phyloP scores from a whole-genome alignment of 2,113 vertebrate species.

The Periophthalmus modestus region DNA sequence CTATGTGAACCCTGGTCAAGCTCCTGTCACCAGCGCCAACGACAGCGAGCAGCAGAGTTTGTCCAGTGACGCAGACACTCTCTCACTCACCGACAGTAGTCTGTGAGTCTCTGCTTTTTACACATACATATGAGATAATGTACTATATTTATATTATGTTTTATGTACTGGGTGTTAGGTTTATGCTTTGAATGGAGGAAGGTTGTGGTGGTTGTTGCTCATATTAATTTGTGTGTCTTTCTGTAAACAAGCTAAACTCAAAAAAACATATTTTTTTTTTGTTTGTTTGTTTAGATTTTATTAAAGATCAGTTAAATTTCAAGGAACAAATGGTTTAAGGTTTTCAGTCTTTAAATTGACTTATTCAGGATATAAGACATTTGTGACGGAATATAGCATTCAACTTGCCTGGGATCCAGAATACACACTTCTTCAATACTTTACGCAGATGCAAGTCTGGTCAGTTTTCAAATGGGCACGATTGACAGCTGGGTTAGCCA shows the following conservation, averaged over 20 bases:
- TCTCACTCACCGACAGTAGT: constrained; percentile 94
- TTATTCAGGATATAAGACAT: background rate
- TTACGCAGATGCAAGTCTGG: too few relatives aligned
- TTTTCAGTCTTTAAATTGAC: background rate
- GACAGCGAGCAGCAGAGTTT: constrained; percentile 99
- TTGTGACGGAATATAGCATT: too few relatives aligned
- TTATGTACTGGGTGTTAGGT: background rate
- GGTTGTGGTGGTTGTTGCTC: too few relatives aligned
- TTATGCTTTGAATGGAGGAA: background rate
- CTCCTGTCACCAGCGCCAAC: constrained; percentile 91
- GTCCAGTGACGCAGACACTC: constrained; percentile 94
- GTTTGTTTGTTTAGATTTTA: background rate
- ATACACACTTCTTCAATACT: too few relatives aligned
- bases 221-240: too few relatives aligned
- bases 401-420: too few relatives aligned
- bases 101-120: constrained; percentile 76
- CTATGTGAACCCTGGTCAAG: constrained; percentile 89
- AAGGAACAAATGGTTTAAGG: background rate
- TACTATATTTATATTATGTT: background rate
- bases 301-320: background rate
- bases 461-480: too few relatives aligned
- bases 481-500: too few relatives aligned
- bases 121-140: background rate
- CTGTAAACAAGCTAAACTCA: too few relatives aligned
- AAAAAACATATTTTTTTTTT: too few relatives aligned